phyloP scores from a whole-genome alignment of 2,113 vertebrate species.

The Oncorhynchus kisutch region DNA sequence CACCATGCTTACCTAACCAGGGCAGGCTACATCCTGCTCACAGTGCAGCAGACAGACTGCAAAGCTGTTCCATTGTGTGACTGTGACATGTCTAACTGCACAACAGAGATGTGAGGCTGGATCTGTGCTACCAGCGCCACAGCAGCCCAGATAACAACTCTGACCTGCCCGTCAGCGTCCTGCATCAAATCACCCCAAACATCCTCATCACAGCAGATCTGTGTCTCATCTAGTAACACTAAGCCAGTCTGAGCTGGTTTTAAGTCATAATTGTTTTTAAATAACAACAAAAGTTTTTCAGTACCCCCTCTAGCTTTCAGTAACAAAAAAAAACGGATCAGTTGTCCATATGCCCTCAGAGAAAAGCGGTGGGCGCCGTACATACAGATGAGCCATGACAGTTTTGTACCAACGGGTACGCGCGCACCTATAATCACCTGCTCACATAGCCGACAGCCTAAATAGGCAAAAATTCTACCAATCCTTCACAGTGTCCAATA shows the following conservation, averaged over 20 bases:
- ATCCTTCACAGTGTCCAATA: background rate
- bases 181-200: background rate
- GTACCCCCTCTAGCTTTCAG: background rate
- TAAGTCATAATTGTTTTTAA: slow-evolving; percentile 4
- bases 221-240: background rate
- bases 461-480: background rate
- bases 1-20: too few species aligned
- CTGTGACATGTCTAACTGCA: slow-evolving; percentile 22
- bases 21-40: background rate
- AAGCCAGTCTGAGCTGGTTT: background rate
- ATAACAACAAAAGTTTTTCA: slow-evolving; percentile 40
- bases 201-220: slow-evolving; percentile 7
- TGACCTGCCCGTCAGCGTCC: slow-evolving; percentile 29
- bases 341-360: background rate
- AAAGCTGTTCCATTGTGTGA: slow-evolving; percentile 51
- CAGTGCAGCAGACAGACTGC: slow-evolving; percentile 44
- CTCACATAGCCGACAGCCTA: background rate
- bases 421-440: slow-evolving; percentile 1
- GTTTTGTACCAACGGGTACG: background rate
- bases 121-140: slow-evolving; percentile 39
- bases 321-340: too few species aligned
- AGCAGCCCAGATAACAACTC: slow-evolving; percentile 49
- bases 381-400: background rate
- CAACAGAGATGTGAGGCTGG: slow-evolving; percentile 31
- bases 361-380: background rate